Evolutionary conservation across 2,888 invertebrate genomes (phyloP), one percentile per base, ranked within the genome.

Genomic region (Hirtodrosophila histrioides): DNA sequence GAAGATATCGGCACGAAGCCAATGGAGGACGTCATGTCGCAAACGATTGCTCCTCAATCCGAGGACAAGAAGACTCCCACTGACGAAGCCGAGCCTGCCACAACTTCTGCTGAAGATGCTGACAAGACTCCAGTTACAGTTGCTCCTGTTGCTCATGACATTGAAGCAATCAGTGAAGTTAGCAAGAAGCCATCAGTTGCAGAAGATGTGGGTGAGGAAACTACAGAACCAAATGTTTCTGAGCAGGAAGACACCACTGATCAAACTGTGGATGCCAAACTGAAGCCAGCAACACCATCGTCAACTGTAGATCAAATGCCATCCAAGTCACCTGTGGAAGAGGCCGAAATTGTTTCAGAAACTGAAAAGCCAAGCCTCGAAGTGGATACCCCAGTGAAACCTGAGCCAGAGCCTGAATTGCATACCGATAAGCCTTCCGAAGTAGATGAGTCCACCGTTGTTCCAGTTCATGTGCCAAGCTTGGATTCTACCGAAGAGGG

Each of bases 401-500:
- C 17, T 17, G 17, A 17, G 36, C 57, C 76, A 3, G 67, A 75
- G 11, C 12, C 56, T 8, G 50, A 70, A 4, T 57, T 41, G 8
- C 63, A 62, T 4, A 46, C 70, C 23, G 43, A 45, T 46, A 46
- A 51, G 9, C 68, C 79, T 53, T 29, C 49, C 4, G 51, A 53
- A 9, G 71, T 68, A 27, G 58, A 75, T 10, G 65, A 71, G 60
- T 45, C 81, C 5, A 80, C 75, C 2, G 50, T 27, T 9, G 62
- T 55, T 17, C 79, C 88, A 27, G 33, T 50, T 23, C 69, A 83
- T 45, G 57, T 69, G 4, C 71, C 89, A 9, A 74, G 77, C 62
- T 57, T 84, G 39, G 89, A 90, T n/a, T 83, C 88, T 6, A 69
- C 60, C 0, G 90, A 89, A 51, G 89, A 88, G 37, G 71, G 61